phyloP scores from a whole-genome alignment of 2,888 invertebrate species.

The Thumatha senex region DNA sequence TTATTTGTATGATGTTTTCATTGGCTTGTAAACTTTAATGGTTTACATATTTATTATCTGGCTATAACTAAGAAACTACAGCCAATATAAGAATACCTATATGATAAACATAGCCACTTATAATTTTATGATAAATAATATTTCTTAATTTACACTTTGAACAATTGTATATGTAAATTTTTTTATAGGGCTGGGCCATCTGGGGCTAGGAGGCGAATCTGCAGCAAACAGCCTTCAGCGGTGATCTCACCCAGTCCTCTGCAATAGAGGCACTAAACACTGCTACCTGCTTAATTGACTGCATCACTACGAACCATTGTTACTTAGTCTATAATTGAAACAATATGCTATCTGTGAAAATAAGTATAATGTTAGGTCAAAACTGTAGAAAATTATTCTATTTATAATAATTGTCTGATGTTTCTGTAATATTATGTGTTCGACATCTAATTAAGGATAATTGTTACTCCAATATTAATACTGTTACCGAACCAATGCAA shows the following conservation, averaged over 20 bases:
- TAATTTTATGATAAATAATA: too few species aligned
- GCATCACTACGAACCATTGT: constrained; percentile 85
- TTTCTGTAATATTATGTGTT: constrained; percentile 86
- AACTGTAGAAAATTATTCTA: constrained; percentile 84
- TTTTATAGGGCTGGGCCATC: constrained; percentile 86
- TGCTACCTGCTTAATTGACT: constrained; percentile 86
- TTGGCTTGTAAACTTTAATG: too few species aligned
- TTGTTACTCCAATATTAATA: constrained; percentile 83
- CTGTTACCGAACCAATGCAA: constrained; percentile 85
- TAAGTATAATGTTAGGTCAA: constrained; percentile 82
- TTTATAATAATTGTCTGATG: constrained; percentile 85
- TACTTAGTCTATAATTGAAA: constrained; percentile 84
- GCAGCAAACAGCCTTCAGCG: constrained; percentile 82
- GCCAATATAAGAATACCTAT: too few species aligned
- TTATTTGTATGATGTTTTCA: too few species aligned
- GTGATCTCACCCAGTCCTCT: constrained; percentile 82
- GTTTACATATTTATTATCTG: too few species aligned
- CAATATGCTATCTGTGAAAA: constrained; percentile 89
- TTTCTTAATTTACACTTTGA: too few species aligned
- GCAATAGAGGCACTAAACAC: constrained; percentile 79
- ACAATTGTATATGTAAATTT: constrained; percentile 34
- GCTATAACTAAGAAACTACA: too few species aligned
- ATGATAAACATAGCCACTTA: too few species aligned
- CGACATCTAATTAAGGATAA: constrained; percentile 84
- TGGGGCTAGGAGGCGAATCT: constrained; percentile 85